Conservation (phyloP, 2,888 invertebrate species). For the Meteorus colon region DNA sequence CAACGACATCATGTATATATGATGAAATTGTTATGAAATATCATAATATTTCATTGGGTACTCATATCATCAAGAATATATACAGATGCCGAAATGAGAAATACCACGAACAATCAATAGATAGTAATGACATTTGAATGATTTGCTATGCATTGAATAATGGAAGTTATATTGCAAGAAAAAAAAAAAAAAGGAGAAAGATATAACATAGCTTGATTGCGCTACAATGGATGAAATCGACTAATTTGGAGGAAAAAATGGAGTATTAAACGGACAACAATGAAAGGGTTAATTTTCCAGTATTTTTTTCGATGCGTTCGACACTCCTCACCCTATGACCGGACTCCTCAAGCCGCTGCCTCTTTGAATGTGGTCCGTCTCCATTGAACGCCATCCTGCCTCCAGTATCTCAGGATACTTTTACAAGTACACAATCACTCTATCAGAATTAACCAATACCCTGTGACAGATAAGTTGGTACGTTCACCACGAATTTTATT, state of each 20-base stretch:
- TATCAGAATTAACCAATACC: conserved; percentile 1
- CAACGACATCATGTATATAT: neutral
- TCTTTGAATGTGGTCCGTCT: conserved; percentile 74
- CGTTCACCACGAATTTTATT: conserved; percentile 23
- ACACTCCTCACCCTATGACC: conserved; percentile 69
- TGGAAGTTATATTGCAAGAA: too few relatives aligned
- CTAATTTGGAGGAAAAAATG: neutral
- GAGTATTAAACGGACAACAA: too few relatives aligned
- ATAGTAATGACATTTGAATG: too few relatives aligned
- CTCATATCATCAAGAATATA: too few relatives aligned
- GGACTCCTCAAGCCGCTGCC: conserved; percentile 72
- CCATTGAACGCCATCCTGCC: conserved; percentile 74
- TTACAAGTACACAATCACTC: conserved; percentile 10
- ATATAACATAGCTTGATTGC: too few relatives aligned
- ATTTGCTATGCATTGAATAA: too few relatives aligned
- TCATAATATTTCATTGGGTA: neutral
- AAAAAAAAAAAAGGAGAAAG: too few relatives aligned
- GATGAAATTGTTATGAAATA: neutral
- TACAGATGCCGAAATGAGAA: too few relatives aligned
- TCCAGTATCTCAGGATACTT: conserved; percentile 6
- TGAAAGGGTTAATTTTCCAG: neutral
- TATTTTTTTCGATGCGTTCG: conserved; percentile 15
- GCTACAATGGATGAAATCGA: too few relatives aligned
- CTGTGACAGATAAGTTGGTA: conserved; percentile 14
- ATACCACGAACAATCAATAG: too few relatives aligned